Evolutionary conservation across 2,888 invertebrate species (phyloP).

Genomic region (Thalpophila matura): DNA sequence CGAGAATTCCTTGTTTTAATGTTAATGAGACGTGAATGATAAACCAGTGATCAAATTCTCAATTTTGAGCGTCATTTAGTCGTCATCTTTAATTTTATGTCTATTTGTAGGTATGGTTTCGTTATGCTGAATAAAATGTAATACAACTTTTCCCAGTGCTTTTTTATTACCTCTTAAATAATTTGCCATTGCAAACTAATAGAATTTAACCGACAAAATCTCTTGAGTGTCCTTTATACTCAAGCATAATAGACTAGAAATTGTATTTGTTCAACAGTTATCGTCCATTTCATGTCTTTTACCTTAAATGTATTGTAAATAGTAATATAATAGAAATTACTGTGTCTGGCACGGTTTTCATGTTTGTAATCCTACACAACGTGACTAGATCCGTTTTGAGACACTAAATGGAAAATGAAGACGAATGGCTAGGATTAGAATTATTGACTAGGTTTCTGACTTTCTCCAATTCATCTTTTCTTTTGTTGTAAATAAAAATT

Average conservation of each 20-base stretch:
- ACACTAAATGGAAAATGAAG: slow-evolving; percentile 39
- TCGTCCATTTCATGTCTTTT: slow-evolving; percentile 26
- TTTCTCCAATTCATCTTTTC: slow-evolving; percentile 21
- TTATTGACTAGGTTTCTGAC: slow-evolving; percentile 9
- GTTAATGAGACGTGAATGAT: slow-evolving; percentile 20
- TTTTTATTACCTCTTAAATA: neutral
- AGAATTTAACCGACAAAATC: neutral
- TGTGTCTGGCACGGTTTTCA: slow-evolving; percentile 33
- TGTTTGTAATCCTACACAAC: slow-evolving; percentile 39
- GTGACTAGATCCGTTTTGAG: slow-evolving; percentile 37
- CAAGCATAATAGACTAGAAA: slow-evolving; percentile 29
- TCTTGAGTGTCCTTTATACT: slow-evolving; percentile 15
- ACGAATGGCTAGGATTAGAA: slow-evolving; percentile 33
- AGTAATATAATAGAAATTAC: slow-evolving; percentile 17
- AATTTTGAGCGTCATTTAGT: neutral
- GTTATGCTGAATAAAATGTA: too few species aligned
- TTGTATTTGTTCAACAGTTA: slow-evolving; percentile 50
- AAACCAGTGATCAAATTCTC: neutral
- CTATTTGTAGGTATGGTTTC: too few species aligned
- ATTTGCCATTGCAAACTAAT: neutral
- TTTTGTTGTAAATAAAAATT: slow-evolving; percentile 7
- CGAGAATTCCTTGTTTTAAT: slow-evolving; percentile 25
- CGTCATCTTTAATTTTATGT: neutral
- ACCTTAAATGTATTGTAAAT: slow-evolving; percentile 41
- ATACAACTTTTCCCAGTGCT: neutral